These are phyloP conservation scores for Timema podura DNA, from an alignment of 2,888 invertebrate species.

Conservation along the genomic window DNA sequence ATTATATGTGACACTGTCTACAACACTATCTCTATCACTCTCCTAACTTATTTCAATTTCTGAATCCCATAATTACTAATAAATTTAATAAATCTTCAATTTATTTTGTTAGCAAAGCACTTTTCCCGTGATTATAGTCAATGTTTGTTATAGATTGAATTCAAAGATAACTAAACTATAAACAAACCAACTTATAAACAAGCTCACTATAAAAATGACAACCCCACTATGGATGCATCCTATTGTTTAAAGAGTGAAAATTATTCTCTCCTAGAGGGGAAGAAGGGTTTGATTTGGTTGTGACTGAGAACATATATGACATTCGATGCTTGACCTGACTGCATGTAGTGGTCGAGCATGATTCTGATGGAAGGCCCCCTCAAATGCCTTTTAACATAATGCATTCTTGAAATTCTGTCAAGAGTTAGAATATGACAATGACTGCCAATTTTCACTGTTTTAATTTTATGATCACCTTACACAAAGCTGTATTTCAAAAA, in stretches of 20 bases:
- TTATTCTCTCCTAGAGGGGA: neutral
- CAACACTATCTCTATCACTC: no score
- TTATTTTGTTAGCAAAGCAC: neutral
- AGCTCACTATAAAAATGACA: neutral
- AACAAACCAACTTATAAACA: neutral
- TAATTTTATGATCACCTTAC: neutral
- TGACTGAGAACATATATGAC: neutral
- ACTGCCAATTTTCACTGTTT: neutral
- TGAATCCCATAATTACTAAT: no score
- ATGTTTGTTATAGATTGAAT: neutral
- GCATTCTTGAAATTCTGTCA: constrained; percentile 4
- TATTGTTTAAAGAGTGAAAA: neutral
- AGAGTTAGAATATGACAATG: neutral
- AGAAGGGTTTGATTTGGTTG: neutral
- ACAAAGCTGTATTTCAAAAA: neutral
- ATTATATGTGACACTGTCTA: no score
- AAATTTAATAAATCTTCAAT: neutral
- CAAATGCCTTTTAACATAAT: no score
- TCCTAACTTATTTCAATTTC: no score
- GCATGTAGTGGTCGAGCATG: neutral
- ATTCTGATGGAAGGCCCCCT: neutral
- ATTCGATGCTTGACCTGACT: neutral
- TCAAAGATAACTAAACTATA: neutral
- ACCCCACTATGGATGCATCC: neutral
- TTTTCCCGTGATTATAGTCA: neutral